phyloP scores from a whole-genome alignment of 1,140 invertebrate genomes.

The Tribolium madens region DNA sequence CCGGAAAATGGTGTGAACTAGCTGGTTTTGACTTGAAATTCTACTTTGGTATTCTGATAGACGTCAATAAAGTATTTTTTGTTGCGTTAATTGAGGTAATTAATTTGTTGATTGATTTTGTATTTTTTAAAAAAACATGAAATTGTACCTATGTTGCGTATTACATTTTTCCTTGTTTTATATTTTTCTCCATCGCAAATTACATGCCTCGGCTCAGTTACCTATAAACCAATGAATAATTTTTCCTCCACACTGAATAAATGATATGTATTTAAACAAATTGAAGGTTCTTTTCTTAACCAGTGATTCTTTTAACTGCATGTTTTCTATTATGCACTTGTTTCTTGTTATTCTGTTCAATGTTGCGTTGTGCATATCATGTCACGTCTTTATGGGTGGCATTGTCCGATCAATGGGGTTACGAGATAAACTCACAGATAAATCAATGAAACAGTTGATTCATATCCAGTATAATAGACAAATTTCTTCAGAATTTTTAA shows the following conservation, averaged over 20 bases:
- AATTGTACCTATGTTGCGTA: too few relatives aligned
- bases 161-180: too few relatives aligned
- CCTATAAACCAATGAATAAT: neutral
- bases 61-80: neutral
- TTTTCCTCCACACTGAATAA: neutral
- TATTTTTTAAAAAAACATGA: too few relatives aligned
- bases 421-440: neutral
- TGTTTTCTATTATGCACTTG: neutral
- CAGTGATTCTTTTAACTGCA: neutral
- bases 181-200: neutral
- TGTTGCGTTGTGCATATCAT: conserved; percentile 18
- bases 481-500: conserved; percentile 6
- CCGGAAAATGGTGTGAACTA: conserved; percentile 3
- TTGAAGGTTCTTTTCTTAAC: neutral
- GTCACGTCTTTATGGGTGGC: conserved; percentile 9
- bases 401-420: conserved; percentile 27
- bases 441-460: neutral
- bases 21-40: neutral
- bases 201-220: neutral
- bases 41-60: neutral
- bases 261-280: neutral
- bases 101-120: too few relatives aligned
- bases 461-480: neutral
- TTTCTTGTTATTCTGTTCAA: neutral
- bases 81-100: conserved; percentile 11